Conservation (phyloP, 2,797 vertebrate genomes). For the Acridotheres tristis region DNA sequence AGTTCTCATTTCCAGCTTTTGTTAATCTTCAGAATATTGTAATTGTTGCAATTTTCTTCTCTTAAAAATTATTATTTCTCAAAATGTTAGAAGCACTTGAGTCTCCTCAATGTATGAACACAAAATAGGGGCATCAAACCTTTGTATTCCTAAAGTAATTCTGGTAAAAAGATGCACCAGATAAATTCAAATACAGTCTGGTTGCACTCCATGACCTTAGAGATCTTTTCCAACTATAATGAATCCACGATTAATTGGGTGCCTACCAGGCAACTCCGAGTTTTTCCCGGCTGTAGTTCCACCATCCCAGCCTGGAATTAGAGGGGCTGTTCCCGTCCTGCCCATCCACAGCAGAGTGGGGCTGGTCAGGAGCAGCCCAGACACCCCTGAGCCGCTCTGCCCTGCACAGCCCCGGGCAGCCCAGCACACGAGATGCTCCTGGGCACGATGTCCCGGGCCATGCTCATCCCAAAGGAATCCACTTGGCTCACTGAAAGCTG, state of each 20-base stretch:
- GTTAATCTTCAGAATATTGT: neutral
- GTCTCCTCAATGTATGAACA: neutral
- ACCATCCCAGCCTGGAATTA: neutral
- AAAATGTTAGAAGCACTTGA: neutral
- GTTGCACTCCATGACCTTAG: neutral
- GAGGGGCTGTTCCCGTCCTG: neutral
- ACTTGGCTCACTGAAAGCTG: neutral
- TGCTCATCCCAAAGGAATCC: neutral
- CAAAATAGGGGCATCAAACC: neutral
- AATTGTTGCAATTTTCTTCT: neutral
- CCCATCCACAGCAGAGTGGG: neutral
- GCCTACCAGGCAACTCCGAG: neutral
- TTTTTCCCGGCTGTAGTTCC: neutral
- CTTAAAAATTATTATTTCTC: neutral
- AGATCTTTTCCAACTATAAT: neutral
- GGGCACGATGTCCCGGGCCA: neutral
- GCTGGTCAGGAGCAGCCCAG: neutral
- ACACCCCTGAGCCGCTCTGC: neutral
- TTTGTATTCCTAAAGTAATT: neutral
- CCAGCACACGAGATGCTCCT: neutral
- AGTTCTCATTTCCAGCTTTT: neutral
- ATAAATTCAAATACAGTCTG: fast-evolving
- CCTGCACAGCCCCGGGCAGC: neutral
- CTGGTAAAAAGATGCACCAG: neutral
- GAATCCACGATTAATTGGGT: neutral